Evolutionary conservation across 2,113 vertebrate species (phyloP).

Genomic region (Amblyornis subalaris): DNA sequence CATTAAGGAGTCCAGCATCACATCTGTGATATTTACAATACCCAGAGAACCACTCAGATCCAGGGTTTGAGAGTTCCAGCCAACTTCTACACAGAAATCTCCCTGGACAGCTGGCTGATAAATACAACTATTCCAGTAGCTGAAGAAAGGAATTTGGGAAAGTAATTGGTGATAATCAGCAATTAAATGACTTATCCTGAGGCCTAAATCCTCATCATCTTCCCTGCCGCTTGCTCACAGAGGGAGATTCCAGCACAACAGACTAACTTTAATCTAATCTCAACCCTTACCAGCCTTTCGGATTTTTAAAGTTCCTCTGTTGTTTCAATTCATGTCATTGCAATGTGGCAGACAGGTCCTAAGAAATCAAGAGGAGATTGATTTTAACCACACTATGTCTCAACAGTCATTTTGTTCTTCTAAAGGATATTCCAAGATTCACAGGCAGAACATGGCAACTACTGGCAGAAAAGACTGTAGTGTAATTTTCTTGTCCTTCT

Average conservation of each 20-base stretch:
- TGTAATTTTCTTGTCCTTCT: background rate
- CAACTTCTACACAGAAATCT: background rate
- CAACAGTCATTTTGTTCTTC: background rate
- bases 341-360: background rate
- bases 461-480: background rate
- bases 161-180: background rate
- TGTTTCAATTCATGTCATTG: background rate
- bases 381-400: background rate
- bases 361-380: background rate
- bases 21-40: background rate
- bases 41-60: background rate
- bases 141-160: background rate
- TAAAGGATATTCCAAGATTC: background rate
- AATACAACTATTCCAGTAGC: background rate
- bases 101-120: background rate
- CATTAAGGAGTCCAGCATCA: background rate
- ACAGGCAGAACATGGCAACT: background rate
- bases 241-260: background rate
- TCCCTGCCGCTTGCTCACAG: conserved; percentile 19
- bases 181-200: background rate
- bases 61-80: background rate
- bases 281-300: background rate
- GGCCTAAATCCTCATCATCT: background rate
- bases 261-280: background rate
- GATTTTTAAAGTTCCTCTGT: background rate